Base-by-base conservation (phyloP, 2,113 vertebrate species). In the Phyllostomus hastatus region DNA sequence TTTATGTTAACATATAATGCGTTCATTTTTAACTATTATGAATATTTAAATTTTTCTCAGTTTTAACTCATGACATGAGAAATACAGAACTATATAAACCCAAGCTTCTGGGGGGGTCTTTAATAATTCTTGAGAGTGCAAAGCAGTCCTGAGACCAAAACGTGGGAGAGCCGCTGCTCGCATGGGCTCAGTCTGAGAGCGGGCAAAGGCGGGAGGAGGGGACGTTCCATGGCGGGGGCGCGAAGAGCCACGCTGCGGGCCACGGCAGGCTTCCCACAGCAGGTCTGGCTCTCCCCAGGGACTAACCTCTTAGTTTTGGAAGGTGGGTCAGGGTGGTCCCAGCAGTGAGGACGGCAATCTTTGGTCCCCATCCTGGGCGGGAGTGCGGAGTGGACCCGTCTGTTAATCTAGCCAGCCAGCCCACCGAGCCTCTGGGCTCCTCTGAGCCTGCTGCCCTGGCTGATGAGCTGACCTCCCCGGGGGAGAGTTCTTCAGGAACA, bases 181-280 rank as follows among this genome's bases (percentile, higher is more conserved):
- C 19, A 26, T 15, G 33, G 22, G 35, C 22, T 66, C 17, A 70
- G 1, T 22, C 12, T 84, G 76, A 79, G 52, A 24, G 4, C 38
- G 10, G 50, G 61, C 76, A 28, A 57, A 59, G 57, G 35, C 26
- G 22, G 33, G 35, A 52, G 35, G 83, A 66, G 38, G 35, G 43
- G 22, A 15, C 48, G 6, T 24, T 38, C 41, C 9, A 0, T 0
- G 4, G 43, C 2, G n/a, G 24, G 12, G 1, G 5, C 19, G 1
- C 20, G 4, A 86, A 52, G 26, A 11, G 17, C 22, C 35, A 0
- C 43, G 24, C n/a, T 50, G 26, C 50, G 48, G 78, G 10, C 11
- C 16, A 17, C 0, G 4, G 35, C 33, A 31, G 88, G 17, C 46
- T 4, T 14, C 5, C 31, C 66, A 4, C 16, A 4, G 28, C 35